Evolutionary conservation across 1,140 invertebrate species (phyloP).

Genomic region (Tenebrio molitor): DNA sequence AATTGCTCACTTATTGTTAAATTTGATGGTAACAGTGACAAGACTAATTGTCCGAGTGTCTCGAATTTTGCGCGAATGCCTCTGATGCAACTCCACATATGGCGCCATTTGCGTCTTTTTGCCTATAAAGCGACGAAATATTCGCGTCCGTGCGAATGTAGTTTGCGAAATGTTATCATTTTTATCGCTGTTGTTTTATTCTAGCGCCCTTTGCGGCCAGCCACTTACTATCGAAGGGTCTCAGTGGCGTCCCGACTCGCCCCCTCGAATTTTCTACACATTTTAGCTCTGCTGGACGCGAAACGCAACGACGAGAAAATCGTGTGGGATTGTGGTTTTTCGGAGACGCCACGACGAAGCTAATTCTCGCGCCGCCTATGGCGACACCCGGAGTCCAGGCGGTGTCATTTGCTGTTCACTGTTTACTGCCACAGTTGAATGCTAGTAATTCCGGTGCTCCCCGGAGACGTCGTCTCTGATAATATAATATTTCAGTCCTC

Average conservation of each 20-base stretch:
- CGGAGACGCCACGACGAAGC: no score
- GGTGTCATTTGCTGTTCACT: conserved; percentile 50
- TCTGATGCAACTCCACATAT: no score
- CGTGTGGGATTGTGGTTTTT: no score
- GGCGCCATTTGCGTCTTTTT: conserved; percentile 39
- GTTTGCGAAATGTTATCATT: conserved; percentile 50
- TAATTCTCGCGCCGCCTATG: conserved; percentile 12
- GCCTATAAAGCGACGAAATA: conserved; percentile 44
- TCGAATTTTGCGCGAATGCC: no score
- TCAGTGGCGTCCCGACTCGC: conserved; percentile 28
- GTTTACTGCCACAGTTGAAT: conserved; percentile 56
- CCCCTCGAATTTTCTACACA: no score
- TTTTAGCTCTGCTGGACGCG: no score
- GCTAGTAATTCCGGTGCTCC: conserved; percentile 51
- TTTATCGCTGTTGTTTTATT: conserved; percentile 50
- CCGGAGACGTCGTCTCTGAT: conserved; percentile 30
- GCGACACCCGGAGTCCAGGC: conserved; percentile 18
- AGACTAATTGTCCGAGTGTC: no score
- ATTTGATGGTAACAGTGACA: no score
- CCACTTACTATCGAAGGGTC: conserved; percentile 33
- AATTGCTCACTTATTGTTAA: background rate
- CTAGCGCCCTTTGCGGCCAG: conserved; percentile 38
- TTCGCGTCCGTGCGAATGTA: conserved; percentile 38
- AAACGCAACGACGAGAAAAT: no score
- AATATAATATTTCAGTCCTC: conserved; percentile 29